phyloP scores from a whole-genome alignment of 2,113 vertebrate genomes.

The Hypomesus transpacificus region DNA sequence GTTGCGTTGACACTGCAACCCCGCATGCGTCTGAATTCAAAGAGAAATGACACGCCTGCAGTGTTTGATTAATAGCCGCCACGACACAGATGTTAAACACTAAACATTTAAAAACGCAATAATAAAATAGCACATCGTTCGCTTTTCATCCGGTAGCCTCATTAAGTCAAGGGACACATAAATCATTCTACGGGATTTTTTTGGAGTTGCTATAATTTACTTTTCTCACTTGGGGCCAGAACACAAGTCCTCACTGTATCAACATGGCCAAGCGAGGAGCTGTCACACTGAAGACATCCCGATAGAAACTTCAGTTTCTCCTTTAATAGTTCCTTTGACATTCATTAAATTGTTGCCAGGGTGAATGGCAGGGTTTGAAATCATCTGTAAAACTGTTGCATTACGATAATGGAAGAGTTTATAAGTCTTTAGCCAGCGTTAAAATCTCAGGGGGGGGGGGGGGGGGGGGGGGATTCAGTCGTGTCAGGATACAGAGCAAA shows the following conservation, averaged over 20 bases:
- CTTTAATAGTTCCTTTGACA: conserved; percentile 16
- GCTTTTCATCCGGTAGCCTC: conserved; percentile 56
- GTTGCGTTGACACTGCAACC: conserved; percentile 45
- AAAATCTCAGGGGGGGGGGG: conserved; percentile 24
- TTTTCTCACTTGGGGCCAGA: conserved; percentile 21
- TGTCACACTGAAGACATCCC: conserved; percentile 1
- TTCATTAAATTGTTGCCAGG: conserved; percentile 11
- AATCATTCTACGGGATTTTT: conserved; percentile 56
- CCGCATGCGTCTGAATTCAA: conserved; percentile 46
- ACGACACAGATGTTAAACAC: conserved; percentile 60
- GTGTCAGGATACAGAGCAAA: conserved; percentile 13
- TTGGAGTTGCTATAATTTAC: conserved; percentile 51
- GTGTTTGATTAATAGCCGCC: conserved; percentile 64
- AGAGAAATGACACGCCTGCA: conserved; percentile 54
- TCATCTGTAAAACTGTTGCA: conserved; percentile 38
- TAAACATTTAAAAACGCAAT: conserved; percentile 60
- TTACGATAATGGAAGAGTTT: conserved; percentile 47
- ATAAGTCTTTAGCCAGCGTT: conserved; percentile 33
- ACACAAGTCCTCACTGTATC: conserved; percentile 23
- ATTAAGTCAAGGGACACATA: conserved; percentile 53
- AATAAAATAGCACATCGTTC: conserved; percentile 65
- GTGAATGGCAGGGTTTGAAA: conserved; percentile 41
- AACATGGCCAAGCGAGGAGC: conserved; percentile 17
- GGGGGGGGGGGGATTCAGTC: conserved; percentile 9
- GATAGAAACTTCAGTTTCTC: background rate